Base-by-base conservation (phyloP, 2,888 invertebrate genomes). In the Drosophila birchii region DNA sequence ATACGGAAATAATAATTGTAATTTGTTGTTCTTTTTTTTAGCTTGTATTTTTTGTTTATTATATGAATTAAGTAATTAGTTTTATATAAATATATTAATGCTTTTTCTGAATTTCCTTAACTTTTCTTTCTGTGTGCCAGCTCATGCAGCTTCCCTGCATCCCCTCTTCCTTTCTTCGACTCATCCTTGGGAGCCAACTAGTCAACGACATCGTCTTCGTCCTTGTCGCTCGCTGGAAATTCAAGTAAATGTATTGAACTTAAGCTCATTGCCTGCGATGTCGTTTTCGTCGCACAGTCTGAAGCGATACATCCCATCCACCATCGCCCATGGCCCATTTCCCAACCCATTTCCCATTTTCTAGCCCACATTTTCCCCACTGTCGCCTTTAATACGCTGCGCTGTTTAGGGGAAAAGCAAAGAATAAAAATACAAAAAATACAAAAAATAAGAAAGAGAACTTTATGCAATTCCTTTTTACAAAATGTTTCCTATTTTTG, bases 241-340 rank as follows among this genome's bases (percentile, higher is more conserved):
- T 87, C 85, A 85, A 82, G 87, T 86, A 86, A 86, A 86, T 86
- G 87, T 86, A 87, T 86, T 86, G 85, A 86, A 86, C 85, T 85
- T 87, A 86, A 86, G 85, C 85, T 86, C 87, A 86, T 86, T 86
- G 85, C 87, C 82, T 71, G 76, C 73, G 63, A 58, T 81, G 82
- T 75, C 82, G 75, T 68, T 54, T 62, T 58, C 58, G 61, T 58
- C 55, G 62, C 56, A 69, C 49, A 34, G 63, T 63, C 68, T 51
- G 47, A 67, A 16, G 49, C 67, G 55, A 68, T 68, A 68, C 67
- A 66, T 41, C 66, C 68, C 68, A 61, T 66, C 36, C 39, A 18
- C 39, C 47, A 51, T n/a, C 36, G 6, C 29, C 47, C 56, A 51
- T 62, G 11, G 20, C 23, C 38, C 49, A 36, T 45, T 18, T n/a